A percentile compares a stretch with the other conserved stretches of the same genome.
Conservation (phyloP, 2,797 vertebrate genomes). For the Eulemur albifrons region DNA sequence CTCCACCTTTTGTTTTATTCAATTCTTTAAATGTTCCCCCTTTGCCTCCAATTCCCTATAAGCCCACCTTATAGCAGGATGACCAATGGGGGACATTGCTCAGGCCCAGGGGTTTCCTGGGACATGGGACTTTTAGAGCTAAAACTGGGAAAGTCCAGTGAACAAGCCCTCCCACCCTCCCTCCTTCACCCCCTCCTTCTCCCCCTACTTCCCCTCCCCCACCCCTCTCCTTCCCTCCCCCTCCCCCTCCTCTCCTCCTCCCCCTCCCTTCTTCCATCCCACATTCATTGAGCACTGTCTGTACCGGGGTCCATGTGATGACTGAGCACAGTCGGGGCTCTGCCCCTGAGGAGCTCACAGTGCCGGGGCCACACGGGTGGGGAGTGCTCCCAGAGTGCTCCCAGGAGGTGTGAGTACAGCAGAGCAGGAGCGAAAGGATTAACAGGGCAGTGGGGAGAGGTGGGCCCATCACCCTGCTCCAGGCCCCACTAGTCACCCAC, state of each 20-base stretch:
- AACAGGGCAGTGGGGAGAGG: too few relatives aligned
- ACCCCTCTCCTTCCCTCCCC: background rate
- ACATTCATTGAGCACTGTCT: background rate
- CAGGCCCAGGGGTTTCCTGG: background rate
- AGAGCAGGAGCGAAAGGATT: too few relatives aligned
- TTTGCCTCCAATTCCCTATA: background rate
- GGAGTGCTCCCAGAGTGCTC: background rate
- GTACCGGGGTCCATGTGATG: background rate
- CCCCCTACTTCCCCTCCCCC: fast-evolving
- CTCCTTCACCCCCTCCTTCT: too few relatives aligned
- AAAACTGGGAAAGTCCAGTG: background rate
- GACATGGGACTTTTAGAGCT: background rate
- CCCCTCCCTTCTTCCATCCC: background rate
- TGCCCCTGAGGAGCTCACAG: background rate
- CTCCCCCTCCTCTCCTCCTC: too few relatives aligned
- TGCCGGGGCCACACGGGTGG: too few relatives aligned
- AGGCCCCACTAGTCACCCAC: background rate
- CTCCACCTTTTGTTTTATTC: background rate
- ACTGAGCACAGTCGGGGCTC: background rate
- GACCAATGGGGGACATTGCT: background rate
- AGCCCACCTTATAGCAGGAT: background rate
- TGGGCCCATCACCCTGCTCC: background rate
- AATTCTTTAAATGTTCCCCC: background rate
- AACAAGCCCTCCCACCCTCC: too few relatives aligned
- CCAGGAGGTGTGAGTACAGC: too few relatives aligned